Conservation (phyloP, 2,113 vertebrate species). For the Daphoenositta chrysoptera region DNA sequence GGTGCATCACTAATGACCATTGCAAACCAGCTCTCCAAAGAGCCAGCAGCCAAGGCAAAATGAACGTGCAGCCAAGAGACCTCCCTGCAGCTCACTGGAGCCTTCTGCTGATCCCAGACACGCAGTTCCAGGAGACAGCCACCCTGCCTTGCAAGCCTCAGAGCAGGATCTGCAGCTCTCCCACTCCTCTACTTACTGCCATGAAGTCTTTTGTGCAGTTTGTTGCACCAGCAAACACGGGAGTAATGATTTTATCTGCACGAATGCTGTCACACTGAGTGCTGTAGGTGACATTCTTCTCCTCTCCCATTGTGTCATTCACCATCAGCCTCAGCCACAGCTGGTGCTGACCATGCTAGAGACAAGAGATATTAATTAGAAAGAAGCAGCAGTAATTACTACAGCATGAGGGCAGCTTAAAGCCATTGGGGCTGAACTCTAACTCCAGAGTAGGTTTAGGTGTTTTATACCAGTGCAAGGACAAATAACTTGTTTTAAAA, state of each 20-base stretch:
- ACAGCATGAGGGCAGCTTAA: not conserved
- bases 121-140: not conserved
- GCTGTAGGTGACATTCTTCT: not conserved
- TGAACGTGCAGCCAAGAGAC: not conserved
- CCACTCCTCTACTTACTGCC: constrained; percentile 63
- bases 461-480: not conserved
- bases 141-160: not conserved
- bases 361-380: not conserved
- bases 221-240: not conserved
- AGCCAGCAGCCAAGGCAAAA: not conserved
- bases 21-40: not conserved
- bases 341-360: constrained; percentile 33
- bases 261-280: constrained; percentile 5
- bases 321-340: constrained; percentile 44
- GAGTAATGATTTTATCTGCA: not conserved
- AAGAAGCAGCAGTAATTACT: not conserved
- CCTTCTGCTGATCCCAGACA: not conserved
- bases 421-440: not conserved
- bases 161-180: rapidly evolving
- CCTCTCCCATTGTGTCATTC: not conserved
- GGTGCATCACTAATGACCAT: not conserved
- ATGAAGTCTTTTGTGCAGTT: constrained; percentile 67
- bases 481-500: not conserved
- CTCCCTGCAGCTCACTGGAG: not conserved
- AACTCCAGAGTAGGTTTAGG: not conserved